Evolutionary conservation across 1,140 invertebrate species (phyloP).

Genomic region (Akabosia matsudoensis): DNA sequence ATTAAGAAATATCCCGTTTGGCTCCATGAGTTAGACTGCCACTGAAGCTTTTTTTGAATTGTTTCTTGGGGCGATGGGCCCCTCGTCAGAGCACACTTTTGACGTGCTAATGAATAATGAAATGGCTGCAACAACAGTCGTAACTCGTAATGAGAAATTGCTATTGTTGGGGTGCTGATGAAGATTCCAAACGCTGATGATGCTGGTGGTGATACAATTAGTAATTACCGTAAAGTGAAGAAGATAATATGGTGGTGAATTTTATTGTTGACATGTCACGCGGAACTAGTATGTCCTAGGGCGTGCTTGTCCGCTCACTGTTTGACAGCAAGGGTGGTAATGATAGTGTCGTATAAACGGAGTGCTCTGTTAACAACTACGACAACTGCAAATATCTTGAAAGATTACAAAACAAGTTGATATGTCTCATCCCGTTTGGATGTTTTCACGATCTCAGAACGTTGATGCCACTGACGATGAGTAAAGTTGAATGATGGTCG

Average conservation of each 20-base stretch:
- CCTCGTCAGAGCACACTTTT: no score
- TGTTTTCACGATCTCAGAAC: background rate
- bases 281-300: background rate
- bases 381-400: background rate
- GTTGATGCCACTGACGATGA: no score
- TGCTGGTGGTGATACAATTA: background rate
- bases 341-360: background rate
- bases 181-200: background rate
- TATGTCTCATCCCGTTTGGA: background rate
- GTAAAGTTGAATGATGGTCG: no score
- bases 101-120: background rate
- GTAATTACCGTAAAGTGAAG: background rate
- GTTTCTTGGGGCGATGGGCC: no score
- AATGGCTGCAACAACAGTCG: background rate
- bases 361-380: background rate
- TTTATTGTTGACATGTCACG: constrained; percentile 3
- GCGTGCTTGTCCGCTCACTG: background rate
- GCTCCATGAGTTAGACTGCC: constrained; percentile 1
- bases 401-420: background rate
- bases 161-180: background rate
- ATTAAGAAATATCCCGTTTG: constrained; percentile 18
- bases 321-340: background rate
- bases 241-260: background rate
- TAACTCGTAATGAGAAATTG: background rate
- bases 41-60: background rate